phyloP scores from a whole-genome alignment of 2,888 invertebrate species.

The Dasypogon diadema region DNA sequence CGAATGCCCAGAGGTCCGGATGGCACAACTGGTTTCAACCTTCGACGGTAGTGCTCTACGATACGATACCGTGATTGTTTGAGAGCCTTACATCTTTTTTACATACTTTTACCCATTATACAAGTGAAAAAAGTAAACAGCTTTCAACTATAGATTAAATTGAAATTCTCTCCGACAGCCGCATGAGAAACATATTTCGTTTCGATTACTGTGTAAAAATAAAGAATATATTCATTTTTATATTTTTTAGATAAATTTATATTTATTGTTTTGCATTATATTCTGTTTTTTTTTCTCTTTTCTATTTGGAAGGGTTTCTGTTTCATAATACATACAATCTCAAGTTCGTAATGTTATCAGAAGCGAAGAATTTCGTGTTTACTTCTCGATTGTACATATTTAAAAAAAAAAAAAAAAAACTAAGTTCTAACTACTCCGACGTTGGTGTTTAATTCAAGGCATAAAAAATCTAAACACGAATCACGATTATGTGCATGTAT shows the following conservation, averaged over 20 bases:
- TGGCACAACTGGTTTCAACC: slow-evolving; percentile 78
- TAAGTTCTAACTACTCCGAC: not conserved
- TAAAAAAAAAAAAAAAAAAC: not conserved
- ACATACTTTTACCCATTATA: slow-evolving; percentile 5
- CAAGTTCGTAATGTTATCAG: too few relatives aligned
- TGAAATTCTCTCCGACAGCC: not conserved
- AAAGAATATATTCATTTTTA: slow-evolving; percentile 1
- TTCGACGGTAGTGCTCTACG: slow-evolving; percentile 72
- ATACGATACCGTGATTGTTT: not conserved
- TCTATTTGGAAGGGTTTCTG: not conserved
- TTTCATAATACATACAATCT: not conserved
- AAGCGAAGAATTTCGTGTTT: too few relatives aligned
- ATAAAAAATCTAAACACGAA: not conserved
- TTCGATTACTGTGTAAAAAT: slow-evolving; percentile 1
- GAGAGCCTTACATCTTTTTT: slow-evolving; percentile 19
- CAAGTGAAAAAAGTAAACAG: slow-evolving; percentile 32
- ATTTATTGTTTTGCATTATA: not conserved
- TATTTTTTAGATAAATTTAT: slow-evolving; percentile 23
- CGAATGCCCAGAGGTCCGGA: slow-evolving; percentile 85
- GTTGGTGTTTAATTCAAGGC: not conserved
- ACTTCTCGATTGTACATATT: not conserved
- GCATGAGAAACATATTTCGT: slow-evolving; percentile 11
- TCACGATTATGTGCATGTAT: not conserved
- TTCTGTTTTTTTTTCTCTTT: not conserved
- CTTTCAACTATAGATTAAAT: slow-evolving; percentile 14